Conservation (phyloP, 1,140 invertebrate species). For the Halesus radiatus region DNA sequence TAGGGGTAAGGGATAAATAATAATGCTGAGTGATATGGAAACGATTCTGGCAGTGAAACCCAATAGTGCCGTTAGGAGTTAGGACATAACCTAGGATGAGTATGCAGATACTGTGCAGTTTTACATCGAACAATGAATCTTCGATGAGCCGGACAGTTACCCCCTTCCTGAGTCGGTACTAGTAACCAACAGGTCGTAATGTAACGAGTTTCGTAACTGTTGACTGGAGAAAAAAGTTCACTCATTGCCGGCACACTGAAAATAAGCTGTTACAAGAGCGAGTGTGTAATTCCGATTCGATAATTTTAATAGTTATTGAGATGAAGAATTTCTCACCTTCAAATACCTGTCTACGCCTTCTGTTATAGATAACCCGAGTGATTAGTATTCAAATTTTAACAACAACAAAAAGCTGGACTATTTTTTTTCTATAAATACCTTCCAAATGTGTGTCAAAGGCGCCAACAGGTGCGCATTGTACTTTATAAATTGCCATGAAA, state of each 20-base stretch:
- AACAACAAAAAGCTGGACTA: too few species aligned
- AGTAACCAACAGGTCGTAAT: background rate
- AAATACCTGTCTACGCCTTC: too few species aligned
- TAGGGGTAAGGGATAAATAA: conserved; percentile 4
- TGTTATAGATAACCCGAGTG: too few species aligned
- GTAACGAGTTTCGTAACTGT: conserved; percentile 30
- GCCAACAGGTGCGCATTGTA: too few species aligned
- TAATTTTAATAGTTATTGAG: too few species aligned
- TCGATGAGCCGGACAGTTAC: conserved; percentile 19
- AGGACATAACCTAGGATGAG: conserved; percentile 15
- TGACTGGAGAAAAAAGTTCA: conserved; percentile 12
- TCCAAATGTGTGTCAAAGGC: too few species aligned
- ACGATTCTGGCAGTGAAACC: background rate
- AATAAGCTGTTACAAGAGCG: too few species aligned
- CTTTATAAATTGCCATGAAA: too few species aligned
- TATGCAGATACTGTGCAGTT: conserved; percentile 34
- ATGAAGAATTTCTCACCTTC: too few species aligned
- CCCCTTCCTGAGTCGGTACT: background rate
- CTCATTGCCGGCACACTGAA: background rate
- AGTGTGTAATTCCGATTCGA: too few species aligned
- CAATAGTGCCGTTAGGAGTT: conserved; percentile 18
- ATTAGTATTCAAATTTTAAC: too few species aligned
- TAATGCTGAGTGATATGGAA: background rate
- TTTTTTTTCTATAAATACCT: too few species aligned
- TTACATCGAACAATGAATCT: conserved; percentile 22